Base-by-base conservation (phyloP, 2,888 invertebrate species). In the Hipparchia sbordonii region DNA sequence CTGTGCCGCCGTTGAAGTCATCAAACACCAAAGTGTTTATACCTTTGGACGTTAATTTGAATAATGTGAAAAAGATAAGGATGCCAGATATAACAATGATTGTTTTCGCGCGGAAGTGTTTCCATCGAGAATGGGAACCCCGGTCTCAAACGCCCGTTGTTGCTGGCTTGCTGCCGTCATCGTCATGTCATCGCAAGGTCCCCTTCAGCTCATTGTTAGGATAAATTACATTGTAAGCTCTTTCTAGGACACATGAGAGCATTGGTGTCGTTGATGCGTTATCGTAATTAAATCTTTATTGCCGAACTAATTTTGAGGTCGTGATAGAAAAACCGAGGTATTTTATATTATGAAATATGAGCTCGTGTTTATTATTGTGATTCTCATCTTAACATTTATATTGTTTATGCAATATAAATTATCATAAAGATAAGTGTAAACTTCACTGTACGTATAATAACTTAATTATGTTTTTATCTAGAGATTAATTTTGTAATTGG, bases 271-370 rank as follows among this genome's bases (percentile, higher is more conserved):
- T 57, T 51, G 45, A 46, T 9, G 1, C n/a, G 12, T 72, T 72
- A 74, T 74, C 72, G 60, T 71, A 74, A 72, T 72, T 10, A 70
- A 67, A 74, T 74, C 72, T 67, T 48, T 67, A 72, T 74, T 72
- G 72, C 72, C 67, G 60, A 72, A 71, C 54, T 33, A 66, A 68
- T 72, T 67, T 59, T 52, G 51, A 74, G 74, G 70, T 67, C 72
- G 39, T 51, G 45, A 60, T 67, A 59, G 61, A 62, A 72, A 67
- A 68, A 51, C 7, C 23, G 48, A 68, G 51, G 67, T 59, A 65
- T 33, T 33, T 63, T 51, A 48, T 65, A 52, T 65, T 65, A 33
- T 65, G 65, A 65, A 39, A 65, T 65, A 65, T 52, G 65, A 12
- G 8, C 46, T 46, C 62, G 12, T 12, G 52, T 65, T 63, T 63